Evolutionary conservation across 1,140 invertebrate species (phyloP), one percentile per base, ranked within the genome.

Genomic region (Sarcophaga bullata): DNA sequence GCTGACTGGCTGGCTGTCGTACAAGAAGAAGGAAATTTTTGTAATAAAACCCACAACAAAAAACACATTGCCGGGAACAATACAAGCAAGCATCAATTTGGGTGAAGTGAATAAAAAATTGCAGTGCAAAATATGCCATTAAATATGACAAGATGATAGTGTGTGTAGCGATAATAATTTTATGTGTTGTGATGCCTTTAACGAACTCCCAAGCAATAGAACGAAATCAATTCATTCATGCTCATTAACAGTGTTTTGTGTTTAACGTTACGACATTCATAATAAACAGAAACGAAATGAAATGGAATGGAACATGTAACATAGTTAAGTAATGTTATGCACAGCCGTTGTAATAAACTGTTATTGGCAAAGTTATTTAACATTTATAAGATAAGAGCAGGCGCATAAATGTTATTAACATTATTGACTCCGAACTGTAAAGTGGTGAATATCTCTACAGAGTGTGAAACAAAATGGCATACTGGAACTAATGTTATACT

Each of bases 91-190:
- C 25, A 37, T 1, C 25, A 1, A 37, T 37, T 37, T 37, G 25
- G 25, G 1, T 37, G 25, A 37, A 37, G 15, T 7, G n/a, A n/a
- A 7, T 17, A 19, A 17, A 72, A 25, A 72, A 72, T n/a, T n/a
- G 17, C 50, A 78, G 75, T 78, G 75, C 75, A 78, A 78, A 78
- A 78, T 52, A 50, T 78, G 75, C 75, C 75, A 46, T 78, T 78
- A 78, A 78, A 78, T 78, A 52, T 25, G 5, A 19, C 48, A 78
- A 75, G 15, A 76, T n/a, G 25, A 37, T 4, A 37, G 25, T 37
- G 25, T 37, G 25, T 68, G 50, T 52, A 78, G 75, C 75, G 75
- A 48, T 78, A 78, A 50, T 52, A 78, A 50, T 78, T 78, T 8
- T 68, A n/a, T 78, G 15, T 78, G 48, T 78, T 78, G 15, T 78